Conservation (phyloP, 1,140 invertebrate species). For the Bombus impatiens region DNA sequence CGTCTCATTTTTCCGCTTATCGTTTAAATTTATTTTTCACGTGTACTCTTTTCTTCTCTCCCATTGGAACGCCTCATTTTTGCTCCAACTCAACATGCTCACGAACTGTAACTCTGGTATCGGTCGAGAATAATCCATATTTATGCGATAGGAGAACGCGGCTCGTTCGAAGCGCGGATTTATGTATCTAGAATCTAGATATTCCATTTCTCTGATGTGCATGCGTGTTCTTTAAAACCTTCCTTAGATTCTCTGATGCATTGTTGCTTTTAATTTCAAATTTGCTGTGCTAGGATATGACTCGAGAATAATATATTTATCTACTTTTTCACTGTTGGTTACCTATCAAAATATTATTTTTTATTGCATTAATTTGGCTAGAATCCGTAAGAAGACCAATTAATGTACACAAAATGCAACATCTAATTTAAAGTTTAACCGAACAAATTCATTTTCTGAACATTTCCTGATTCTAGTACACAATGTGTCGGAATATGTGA, state of each 20-base stretch:
- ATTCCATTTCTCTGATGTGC: constrained; percentile 4
- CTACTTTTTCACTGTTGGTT: no score
- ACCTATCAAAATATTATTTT: no score
- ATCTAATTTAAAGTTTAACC: no score
- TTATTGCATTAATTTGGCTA: no score
- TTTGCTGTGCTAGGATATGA: not conserved
- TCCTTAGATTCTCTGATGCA: not conserved
- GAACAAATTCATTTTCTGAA: no score
- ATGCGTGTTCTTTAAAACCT: not conserved
- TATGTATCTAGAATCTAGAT: not conserved
- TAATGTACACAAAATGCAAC: no score
- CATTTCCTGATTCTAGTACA: no score
- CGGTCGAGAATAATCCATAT: constrained; percentile 24
- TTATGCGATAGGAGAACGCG: constrained; percentile 28
- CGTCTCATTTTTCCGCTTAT: not conserved
- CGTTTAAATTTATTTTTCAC: not conserved
- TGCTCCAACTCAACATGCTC: constrained; percentile 5
- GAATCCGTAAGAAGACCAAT: no score
- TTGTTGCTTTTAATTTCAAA: not conserved
- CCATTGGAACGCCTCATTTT: not conserved
- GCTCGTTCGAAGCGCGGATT: not conserved
- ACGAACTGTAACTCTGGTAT: constrained; percentile 7
- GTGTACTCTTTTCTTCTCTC: not conserved
- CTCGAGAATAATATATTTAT: no score
- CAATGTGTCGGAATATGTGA: no score